phyloP scores from a whole-genome alignment of 1,140 invertebrate species.

The Nasonia longicornis region DNA sequence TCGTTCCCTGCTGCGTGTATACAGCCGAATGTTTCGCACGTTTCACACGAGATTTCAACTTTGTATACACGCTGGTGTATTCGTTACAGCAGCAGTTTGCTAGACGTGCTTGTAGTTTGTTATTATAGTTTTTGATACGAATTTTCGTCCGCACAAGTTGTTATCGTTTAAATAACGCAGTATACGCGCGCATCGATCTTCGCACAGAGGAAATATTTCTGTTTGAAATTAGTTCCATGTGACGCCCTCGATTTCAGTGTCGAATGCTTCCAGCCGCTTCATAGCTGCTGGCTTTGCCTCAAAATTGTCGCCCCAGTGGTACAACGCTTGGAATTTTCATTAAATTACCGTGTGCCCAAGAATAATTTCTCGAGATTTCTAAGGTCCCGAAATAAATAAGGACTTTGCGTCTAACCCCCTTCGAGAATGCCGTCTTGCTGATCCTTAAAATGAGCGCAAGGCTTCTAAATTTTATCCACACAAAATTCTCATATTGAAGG shows the following conservation, averaged over 20 bases:
- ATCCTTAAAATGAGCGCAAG: not conserved
- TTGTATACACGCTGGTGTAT: not conserved
- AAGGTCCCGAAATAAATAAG: not conserved
- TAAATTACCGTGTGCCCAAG: not conserved
- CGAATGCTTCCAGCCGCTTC: not conserved
- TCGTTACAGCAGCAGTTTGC: not conserved
- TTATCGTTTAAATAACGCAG: no score
- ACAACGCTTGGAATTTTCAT: constrained; percentile 6
- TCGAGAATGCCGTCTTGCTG: not conserved
- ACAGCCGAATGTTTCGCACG: not conserved
- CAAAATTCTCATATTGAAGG: no score
- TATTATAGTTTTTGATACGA: no score
- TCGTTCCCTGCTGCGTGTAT: not conserved
- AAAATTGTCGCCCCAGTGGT: not conserved
- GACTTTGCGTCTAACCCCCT: no score
- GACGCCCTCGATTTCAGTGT: not conserved
- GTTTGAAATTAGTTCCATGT: not conserved
- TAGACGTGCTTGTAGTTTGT: no score
- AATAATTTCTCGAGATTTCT: not conserved
- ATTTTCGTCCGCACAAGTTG: no score
- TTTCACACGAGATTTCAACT: not conserved
- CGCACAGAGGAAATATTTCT: not conserved
- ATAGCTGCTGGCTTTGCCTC: not conserved
- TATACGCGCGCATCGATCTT: not conserved
- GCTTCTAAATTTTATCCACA: no score